phyloP scores from a whole-genome alignment of 2,888 invertebrate species.

The Heliconius aoede region DNA sequence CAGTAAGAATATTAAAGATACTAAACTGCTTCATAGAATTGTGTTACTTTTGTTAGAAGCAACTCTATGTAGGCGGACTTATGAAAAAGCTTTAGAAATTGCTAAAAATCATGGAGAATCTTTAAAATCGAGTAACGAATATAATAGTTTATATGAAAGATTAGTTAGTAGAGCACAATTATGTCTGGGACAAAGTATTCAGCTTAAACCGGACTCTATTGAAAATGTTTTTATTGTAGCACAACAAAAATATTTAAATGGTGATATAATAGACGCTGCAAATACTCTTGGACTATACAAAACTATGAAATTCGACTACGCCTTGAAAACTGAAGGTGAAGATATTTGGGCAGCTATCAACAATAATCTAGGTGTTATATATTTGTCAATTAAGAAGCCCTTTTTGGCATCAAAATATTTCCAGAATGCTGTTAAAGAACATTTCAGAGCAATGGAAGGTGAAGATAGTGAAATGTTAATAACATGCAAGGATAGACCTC shows the following conservation, averaged over 20 bases:
- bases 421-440: conserved; percentile 90
- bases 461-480: conserved; percentile 73
- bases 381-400: conserved; percentile 91
- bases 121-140: conserved; percentile 65
- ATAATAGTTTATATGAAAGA: conserved; percentile 69
- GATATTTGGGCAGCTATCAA: conserved; percentile 85
- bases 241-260: conserved; percentile 74
- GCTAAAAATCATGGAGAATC: conserved; percentile 69
- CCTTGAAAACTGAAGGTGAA: conserved; percentile 74
- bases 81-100: conserved; percentile 72
- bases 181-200: conserved; percentile 60
- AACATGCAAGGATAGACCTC: conserved; percentile 78
- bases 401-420: conserved; percentile 91
- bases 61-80: conserved; percentile 74
- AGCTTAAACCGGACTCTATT: conserved; percentile 69
- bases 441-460: conserved; percentile 78
- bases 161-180: conserved; percentile 73
- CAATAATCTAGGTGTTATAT: conserved; percentile 92
- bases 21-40: conserved; percentile 67
- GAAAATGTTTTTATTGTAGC: conserved; percentile 78
- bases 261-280: conserved; percentile 74
- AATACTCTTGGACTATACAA: conserved; percentile 70
- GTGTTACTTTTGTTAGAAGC: conserved; percentile 73
- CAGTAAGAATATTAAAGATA: conserved; percentile 70
- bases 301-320: conserved; percentile 69